These are phyloP conservation scores for Phaenicophaeus curvirostris DNA, from an alignment of 2,797 vertebrate species.

Conservation along the genomic window DNA sequence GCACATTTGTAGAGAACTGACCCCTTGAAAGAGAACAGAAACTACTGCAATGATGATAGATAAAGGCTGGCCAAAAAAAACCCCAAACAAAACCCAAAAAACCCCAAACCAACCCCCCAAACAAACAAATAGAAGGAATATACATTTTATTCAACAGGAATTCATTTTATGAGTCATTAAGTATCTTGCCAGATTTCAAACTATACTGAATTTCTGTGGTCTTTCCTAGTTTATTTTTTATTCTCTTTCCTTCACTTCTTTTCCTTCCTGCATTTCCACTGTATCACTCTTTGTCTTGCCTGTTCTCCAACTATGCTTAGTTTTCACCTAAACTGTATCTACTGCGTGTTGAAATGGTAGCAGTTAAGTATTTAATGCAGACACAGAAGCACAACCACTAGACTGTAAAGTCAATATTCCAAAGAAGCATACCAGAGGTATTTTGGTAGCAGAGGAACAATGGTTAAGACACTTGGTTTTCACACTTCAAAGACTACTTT, in stretches of 20 bases:
- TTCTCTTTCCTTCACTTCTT: not conserved
- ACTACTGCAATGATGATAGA: not conserved
- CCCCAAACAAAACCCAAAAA: no score
- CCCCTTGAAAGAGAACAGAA: not conserved
- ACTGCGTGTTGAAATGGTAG: not conserved
- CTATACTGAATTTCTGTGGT: not conserved
- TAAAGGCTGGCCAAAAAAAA: not conserved
- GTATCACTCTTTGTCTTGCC: not conserved
- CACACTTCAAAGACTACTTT: not conserved
- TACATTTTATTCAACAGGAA: not conserved
- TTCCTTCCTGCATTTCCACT: not conserved
- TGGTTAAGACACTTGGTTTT: not conserved
- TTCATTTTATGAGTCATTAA: not conserved
- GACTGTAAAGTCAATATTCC: conserved; percentile 25
- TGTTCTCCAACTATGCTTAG: not conserved
- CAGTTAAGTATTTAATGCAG: not conserved
- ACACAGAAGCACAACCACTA: not conserved
- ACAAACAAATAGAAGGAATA: not conserved
- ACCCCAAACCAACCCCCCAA: no score
- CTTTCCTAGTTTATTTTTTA: not conserved
- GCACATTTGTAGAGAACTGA: not conserved
- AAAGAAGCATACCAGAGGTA: not conserved
- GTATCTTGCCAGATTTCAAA: not conserved
- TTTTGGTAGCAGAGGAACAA: not conserved
- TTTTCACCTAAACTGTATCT: not conserved